phyloP scores from a whole-genome alignment of 2,888 invertebrate genomes.

The Heteropelma amictum region DNA sequence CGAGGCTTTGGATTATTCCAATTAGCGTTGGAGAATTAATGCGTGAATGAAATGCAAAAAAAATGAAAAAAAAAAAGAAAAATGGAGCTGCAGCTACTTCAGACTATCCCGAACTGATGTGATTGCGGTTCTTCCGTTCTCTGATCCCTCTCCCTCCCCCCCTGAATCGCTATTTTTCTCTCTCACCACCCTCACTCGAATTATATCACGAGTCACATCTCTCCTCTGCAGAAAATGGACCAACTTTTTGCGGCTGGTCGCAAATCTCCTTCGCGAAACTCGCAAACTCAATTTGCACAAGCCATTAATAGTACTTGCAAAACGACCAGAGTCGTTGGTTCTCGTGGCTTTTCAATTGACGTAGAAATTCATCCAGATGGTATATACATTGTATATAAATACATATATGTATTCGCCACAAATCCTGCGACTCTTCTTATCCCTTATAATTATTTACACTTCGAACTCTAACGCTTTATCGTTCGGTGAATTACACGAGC shows the following conservation, averaged over 20 bases:
- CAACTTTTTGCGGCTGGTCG: conserved; percentile 23
- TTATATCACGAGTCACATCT: neutral
- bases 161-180: neutral
- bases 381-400: neutral
- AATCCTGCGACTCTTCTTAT: neutral
- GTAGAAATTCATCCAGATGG: neutral
- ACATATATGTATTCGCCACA: too few species aligned
- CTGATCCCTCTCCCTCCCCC: neutral
- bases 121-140: conserved; percentile 34
- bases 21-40: conserved; percentile 60
- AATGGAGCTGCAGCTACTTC: neutral
- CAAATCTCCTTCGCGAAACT: conserved; percentile 28
- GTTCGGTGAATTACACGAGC: neutral
- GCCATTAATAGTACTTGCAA: conserved; percentile 63
- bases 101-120: conserved; percentile 23
- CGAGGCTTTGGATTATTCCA: conserved; percentile 59
- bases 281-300: conserved; percentile 59
- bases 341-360: neutral
- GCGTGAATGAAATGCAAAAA: conserved; percentile 44
- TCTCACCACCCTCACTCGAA: neutral
- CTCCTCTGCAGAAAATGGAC: conserved; percentile 1
- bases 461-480: neutral
- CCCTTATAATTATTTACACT: neutral
- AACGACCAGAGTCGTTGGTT: neutral
- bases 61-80: conserved; percentile 24